Evolutionary conservation across 2,113 vertebrate species (phyloP).

Genomic region (Megaceryle maxima): DNA sequence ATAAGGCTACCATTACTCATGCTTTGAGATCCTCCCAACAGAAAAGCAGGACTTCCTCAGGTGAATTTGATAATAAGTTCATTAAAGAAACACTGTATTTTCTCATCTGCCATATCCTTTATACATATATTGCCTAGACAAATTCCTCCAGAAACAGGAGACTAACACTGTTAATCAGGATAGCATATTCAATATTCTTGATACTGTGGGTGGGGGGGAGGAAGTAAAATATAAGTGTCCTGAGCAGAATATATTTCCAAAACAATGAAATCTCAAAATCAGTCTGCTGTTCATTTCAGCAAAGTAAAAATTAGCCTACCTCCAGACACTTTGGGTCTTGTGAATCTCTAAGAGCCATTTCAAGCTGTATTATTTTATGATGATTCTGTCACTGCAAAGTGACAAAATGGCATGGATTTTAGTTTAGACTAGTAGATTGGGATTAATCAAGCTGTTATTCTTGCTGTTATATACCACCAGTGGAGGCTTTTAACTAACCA

Average conservation of each 20-base stretch:
- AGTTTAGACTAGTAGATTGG: conserved; percentile 1
- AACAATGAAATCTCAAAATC: conserved; percentile 16
- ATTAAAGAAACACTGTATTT: neutral
- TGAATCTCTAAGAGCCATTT: conserved; percentile 7
- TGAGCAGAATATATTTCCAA: conserved; percentile 3
- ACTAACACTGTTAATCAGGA: neutral
- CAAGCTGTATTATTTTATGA: conserved; percentile 15
- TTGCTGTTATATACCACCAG: neutral
- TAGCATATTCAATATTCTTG: conserved; percentile 34
- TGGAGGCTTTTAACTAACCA: conserved; percentile 39
- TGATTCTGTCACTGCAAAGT: conserved; percentile 12
- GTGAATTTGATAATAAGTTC: neutral
- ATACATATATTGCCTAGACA: neutral
- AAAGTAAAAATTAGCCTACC: conserved; percentile 30
- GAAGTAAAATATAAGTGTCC: neutral
- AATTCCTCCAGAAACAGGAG: conserved; percentile 22
- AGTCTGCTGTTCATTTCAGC: neutral
- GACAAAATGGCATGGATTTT: neutral
- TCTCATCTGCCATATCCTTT: neutral
- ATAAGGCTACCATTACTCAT: neutral
- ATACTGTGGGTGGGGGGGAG: neutral
- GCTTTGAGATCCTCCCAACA: neutral
- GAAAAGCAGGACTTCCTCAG: neutral
- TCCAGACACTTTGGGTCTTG: conserved; percentile 6
- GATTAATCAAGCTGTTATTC: conserved; percentile 45